Conservation (phyloP, 2,113 vertebrate species). For the Mustelus asterias region DNA sequence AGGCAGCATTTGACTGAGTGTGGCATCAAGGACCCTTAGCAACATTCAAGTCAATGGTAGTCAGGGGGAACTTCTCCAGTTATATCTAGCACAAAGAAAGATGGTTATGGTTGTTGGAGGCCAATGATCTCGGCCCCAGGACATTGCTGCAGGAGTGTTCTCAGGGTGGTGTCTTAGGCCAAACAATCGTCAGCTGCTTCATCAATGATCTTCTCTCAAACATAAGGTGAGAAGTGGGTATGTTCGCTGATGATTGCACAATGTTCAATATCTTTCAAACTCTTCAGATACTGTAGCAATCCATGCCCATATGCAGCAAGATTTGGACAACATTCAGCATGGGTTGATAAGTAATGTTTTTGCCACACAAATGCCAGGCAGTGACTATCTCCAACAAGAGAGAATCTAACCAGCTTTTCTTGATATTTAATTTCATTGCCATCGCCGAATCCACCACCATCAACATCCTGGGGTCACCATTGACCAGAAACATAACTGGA, state of each 20-base stretch:
- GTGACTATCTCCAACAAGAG: not conserved
- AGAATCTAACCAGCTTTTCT: not conserved
- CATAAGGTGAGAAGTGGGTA: not conserved
- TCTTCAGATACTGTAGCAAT: not conserved
- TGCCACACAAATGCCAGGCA: not conserved
- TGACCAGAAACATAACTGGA: not conserved
- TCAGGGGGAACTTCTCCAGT: too few relatives aligned
- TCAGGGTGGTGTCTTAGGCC: not conserved
- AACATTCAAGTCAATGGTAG: too few relatives aligned
- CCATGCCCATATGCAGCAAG: not conserved
- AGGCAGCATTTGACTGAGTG: too few relatives aligned
- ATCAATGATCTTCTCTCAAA: not conserved
- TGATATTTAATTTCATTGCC: not conserved
- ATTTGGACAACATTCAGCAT: not conserved
- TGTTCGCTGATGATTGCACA: not conserved
- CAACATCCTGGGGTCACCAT: not conserved
- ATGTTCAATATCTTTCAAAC: not conserved
- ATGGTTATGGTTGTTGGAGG: too few relatives aligned
- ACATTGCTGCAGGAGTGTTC: too few relatives aligned
- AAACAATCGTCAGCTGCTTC: not conserved
- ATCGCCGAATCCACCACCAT: not conserved
- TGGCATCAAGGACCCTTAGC: too few relatives aligned
- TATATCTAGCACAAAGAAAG: too few relatives aligned
- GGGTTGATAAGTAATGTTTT: not conserved
- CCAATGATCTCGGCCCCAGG: too few relatives aligned